Evolutionary conservation across 23 tunicate species (phyloP).

Genomic region (Diplosoma virens): DNA sequence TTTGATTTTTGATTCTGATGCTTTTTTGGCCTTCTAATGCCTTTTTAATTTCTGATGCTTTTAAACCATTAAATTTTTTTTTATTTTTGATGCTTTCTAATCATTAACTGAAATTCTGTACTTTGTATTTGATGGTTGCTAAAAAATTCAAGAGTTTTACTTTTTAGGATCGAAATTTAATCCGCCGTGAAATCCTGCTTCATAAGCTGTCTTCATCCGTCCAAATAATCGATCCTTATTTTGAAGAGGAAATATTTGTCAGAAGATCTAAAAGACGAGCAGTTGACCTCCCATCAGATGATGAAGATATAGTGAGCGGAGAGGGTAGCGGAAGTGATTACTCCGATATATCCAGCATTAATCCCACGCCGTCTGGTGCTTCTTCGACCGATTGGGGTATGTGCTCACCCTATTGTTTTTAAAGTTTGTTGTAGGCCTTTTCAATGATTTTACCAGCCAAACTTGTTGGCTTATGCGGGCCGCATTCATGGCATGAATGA

Average conservation of each 20-base stretch:
- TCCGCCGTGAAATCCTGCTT: conserved; percentile 18
- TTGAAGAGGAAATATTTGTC: background rate
- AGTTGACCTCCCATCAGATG: conserved; percentile 38
- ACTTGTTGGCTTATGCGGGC: no score
- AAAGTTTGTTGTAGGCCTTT: no score
- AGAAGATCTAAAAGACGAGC: conserved; percentile 31
- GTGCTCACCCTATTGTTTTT: background rate
- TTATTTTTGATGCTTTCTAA: no score
- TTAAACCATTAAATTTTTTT: no score
- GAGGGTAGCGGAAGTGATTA: conserved; percentile 58
- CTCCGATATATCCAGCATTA: background rate
- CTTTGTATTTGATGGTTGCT: background rate
- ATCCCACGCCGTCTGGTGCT: background rate
- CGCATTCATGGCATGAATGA: no score
- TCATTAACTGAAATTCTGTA: no score
- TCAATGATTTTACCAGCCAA: no score
- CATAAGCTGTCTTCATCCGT: background rate
- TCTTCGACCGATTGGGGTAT: conserved; percentile 43
- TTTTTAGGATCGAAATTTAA: conserved; percentile 26
- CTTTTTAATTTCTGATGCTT: no score
- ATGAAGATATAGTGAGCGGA: conserved; percentile 31
- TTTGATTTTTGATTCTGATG: no score
- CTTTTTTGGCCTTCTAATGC: no score
- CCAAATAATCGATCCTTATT: background rate
- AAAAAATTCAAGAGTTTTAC: background rate